A percentile compares a stretch with the other conserved stretches of the same genome.
Evolutionary conservation across 2,888 invertebrate species (phyloP).

Genomic region (Chymomyza procnemis): DNA sequence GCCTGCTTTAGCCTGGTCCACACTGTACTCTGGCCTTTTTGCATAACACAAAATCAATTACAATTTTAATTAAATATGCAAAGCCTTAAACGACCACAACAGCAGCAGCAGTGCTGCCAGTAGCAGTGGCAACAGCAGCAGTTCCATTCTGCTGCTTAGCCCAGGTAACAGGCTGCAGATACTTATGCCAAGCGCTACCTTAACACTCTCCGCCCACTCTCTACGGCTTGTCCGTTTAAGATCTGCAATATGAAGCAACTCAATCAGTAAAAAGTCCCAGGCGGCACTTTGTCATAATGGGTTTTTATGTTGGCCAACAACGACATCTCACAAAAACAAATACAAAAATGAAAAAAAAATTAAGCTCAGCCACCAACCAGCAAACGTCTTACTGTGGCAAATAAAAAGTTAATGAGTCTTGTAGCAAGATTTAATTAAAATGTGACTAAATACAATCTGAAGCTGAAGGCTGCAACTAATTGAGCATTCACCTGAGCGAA

Average conservation of each 20-base stretch:
- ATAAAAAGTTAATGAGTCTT: constrained; percentile 35
- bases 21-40: constrained; percentile 53
- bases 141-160: not conserved
- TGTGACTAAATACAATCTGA: constrained; percentile 6
- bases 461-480: not conserved
- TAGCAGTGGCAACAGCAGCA: constrained; percentile 12
- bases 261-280: constrained; percentile 65
- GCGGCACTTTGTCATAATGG: constrained; percentile 23
- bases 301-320: not conserved
- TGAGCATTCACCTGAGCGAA: not conserved
- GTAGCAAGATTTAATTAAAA: constrained; percentile 34
- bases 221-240: not conserved
- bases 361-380: not conserved
- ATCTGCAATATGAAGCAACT: constrained; percentile 33
- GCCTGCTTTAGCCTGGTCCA: not conserved
- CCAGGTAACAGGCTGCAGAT: not conserved
- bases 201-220: not conserved
- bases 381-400: constrained; percentile 13
- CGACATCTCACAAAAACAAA: not conserved
- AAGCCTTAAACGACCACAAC: constrained; percentile 45
- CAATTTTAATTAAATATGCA: constrained; percentile 75
- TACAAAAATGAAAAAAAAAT: not conserved
- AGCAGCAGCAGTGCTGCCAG: constrained; percentile 8
- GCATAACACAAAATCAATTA: constrained; percentile 74
- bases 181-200: not conserved